Conservation (phyloP, 2,113 vertebrate genomes). For the Tachysurus fulvidraco region DNA sequence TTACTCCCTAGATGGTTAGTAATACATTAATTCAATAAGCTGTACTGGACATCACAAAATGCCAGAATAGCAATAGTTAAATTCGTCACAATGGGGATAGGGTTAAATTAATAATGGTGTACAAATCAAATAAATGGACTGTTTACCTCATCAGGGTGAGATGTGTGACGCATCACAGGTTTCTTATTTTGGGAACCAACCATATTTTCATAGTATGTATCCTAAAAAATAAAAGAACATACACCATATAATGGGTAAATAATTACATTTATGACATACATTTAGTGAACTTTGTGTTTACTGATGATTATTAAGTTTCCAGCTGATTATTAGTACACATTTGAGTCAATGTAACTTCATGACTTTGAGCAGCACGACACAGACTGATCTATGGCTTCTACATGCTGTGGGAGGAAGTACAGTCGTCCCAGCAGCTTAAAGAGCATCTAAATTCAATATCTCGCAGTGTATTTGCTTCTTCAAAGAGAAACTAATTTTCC, state of each 20-base stretch:
- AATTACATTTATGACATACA: background rate
- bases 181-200: background rate
- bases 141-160: background rate
- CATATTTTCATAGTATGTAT: conserved; percentile 49
- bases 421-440: no score
- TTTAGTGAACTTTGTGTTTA: no score
- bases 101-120: no score
- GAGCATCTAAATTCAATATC: no score
- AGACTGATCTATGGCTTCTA: no score
- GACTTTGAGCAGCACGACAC: no score
- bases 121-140: background rate
- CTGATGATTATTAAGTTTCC: no score
- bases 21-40: background rate
- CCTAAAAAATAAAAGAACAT: conserved; percentile 41
- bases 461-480: background rate
- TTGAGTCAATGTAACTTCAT: no score
- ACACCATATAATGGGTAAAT: background rate
- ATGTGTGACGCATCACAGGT: background rate
- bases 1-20: background rate
- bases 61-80: background rate
- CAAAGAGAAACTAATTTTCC: background rate
- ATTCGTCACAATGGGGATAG: no score
- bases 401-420: no score
- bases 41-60: background rate
- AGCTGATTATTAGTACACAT: no score